Base-by-base conservation (phyloP, 2,888 invertebrate genomes). In the Drosophila rubida region DNA sequence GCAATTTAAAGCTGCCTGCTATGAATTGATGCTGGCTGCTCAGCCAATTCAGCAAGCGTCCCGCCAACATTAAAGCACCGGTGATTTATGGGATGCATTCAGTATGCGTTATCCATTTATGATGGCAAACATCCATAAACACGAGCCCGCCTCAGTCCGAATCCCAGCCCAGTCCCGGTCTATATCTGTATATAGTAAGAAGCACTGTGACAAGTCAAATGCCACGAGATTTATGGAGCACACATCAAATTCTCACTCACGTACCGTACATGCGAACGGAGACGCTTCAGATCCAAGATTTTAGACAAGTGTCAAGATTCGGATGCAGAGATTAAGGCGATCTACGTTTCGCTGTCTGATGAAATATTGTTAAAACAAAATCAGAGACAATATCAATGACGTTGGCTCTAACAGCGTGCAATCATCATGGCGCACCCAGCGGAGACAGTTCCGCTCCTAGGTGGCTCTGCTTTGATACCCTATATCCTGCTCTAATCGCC, bases 391-490 rank as follows among this genome's bases (percentile, higher is more conserved):
- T 39, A 6, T 37, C 49, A 27, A 14, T 14, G 49, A 13, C 14
- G 6, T 16, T 11, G 30, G 1, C 16, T 8, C 1, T 13, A n/a
- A n/a, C 9, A 39, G 16, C 13, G 27, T 16, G 41, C 68, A 66
- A 45, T 55, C 11, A 51, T 37, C 53, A 83, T 87, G 81, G 57
- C 65, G 60, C 32, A 41, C 16, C 42, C 69, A 5, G 54, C 58
- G 16, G 80, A 81, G 75, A 53, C 44, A n/a, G 69, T 87, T 6
- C 85, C 88, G 14, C 79, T 82, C 1, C 41, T 87, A 50, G 87
- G 87, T 87, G 67, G 46, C 53, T n/a, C 8, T 11, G 6, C 4
- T 4, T 4, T 0, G 2, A 7, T 9, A n/a, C 0, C 4, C 32
- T 32, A 4, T 27, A 22, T 8, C 5, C n/a, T 2, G 1, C 2